Base-by-base conservation (phyloP, 2,797 vertebrate species). In the Pipistrellus pygmaeus region DNA sequence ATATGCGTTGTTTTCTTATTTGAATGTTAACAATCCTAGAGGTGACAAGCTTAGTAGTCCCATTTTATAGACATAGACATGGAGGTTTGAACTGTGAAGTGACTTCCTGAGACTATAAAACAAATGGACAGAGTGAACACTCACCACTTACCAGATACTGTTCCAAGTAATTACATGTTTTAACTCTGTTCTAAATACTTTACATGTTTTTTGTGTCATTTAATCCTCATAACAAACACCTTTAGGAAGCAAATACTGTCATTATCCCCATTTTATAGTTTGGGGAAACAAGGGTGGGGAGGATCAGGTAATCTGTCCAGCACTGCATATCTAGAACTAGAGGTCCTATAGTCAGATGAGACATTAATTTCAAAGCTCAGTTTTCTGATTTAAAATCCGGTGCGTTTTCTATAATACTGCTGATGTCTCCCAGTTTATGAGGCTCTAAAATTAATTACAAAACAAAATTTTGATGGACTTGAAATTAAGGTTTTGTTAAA, bases 401-500 rank as follows among this genome's bases (percentile, higher is more conserved):
- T 71, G 41, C 69, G 25, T 94, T 82, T 93, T 66, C 17, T 87
- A 66, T 35, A 38, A 32, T 38, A 35, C 23, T 72, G 12, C 35
- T 62, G 18, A 53, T 88, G 13, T 68, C n/a, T 95, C 44, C 60
- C 15, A 23, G 14, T 77, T 85, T 77, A 32, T 62, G 46, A 85
- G 23, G 3, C 30, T 82, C 41, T 90, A 73, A 84, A 87, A 91
- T 94, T 84, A 94, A 86, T 78, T 82, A 91, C 15, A 55, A 41
- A 83, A 71, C 55, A 87, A 89, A 86, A 85, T 5, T 3, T 69
- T 60, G 51, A 90, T 77, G 62, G 18, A 62, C 32, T 90, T n/a
- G 20, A 90, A 90, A 7, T 84, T 85, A 90, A 86, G 11, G 30
- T 88, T 95, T 15, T 92, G 6, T 66, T 91, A 95, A 90, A 93